Percentiles rank a stretch among this genome's conserved stretches.
Evolutionary conservation across 2,113 vertebrate species (phyloP).

Genomic region (Ammodytes dubius): DNA sequence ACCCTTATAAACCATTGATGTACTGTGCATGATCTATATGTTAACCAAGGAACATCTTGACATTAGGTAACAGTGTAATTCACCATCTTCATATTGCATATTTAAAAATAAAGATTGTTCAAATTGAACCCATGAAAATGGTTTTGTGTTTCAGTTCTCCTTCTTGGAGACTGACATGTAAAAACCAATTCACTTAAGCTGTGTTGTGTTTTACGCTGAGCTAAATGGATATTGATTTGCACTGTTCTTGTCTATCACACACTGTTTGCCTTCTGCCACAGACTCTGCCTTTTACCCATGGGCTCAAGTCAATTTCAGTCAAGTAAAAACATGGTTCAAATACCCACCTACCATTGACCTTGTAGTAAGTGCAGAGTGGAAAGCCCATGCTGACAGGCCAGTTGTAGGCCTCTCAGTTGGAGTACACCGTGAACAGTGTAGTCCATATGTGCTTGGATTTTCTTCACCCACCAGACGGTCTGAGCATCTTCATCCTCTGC

Average conservation of each 20-base stretch:
- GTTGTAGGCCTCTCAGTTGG: slow-evolving; percentile 48
- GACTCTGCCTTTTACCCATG: slow-evolving; percentile 36
- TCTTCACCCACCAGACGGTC: slow-evolving; percentile 26
- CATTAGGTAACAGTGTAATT: background rate
- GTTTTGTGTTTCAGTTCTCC: background rate
- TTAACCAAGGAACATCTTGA: background rate
- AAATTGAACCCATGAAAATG: background rate
- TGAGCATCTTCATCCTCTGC: slow-evolving; percentile 29
- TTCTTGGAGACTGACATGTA: background rate
- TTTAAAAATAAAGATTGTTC: background rate
- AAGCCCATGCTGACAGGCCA: slow-evolving; percentile 56
- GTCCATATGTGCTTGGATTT: slow-evolving; percentile 36
- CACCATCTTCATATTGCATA: background rate
- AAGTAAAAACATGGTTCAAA: slow-evolving; percentile 60
- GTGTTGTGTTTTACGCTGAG: slow-evolving; percentile 5
- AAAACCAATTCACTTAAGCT: background rate
- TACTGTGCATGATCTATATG: background rate
- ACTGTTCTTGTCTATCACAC: slow-evolving; percentile 25
- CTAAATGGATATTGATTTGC: slow-evolving; percentile 45
- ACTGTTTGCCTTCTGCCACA: slow-evolving; percentile 51
- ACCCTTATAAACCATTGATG: background rate
- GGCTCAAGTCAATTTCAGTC: slow-evolving; percentile 46
- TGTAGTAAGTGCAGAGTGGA: slow-evolving; percentile 55
- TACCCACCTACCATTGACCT: slow-evolving; percentile 45
- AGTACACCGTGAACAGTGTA: slow-evolving; percentile 22